Evolutionary conservation across 2,113 vertebrate species (phyloP).

Genomic region (Athene cunicularia): DNA sequence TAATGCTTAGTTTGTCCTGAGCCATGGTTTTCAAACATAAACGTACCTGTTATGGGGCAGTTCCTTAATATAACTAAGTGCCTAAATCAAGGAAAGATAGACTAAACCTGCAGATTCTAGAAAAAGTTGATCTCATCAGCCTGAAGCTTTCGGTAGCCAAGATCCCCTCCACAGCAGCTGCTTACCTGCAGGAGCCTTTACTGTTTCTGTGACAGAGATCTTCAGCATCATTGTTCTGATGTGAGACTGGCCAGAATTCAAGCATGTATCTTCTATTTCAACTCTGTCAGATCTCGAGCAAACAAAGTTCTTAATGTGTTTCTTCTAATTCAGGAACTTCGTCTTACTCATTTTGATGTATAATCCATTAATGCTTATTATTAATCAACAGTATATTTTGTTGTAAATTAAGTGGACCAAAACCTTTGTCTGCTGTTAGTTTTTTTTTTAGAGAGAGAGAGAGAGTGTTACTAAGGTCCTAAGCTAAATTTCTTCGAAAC

Average conservation of each 20-base stretch:
- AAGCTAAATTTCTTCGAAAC: background rate
- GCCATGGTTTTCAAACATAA: background rate
- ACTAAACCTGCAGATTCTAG: background rate
- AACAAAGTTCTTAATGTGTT: background rate
- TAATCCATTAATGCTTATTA: background rate
- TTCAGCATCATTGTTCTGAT: background rate
- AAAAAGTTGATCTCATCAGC: background rate
- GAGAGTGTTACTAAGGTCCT: background rate
- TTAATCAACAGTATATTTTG: background rate
- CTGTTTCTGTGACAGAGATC: background rate
- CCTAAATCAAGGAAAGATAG: background rate
- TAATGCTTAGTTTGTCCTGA: background rate
- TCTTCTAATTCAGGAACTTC: background rate
- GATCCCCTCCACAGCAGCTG: background rate
- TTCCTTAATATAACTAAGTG: background rate
- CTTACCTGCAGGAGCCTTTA: background rate
- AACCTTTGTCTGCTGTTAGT: background rate
- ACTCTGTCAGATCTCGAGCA: background rate
- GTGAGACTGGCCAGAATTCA: background rate
- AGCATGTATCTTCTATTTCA: background rate
- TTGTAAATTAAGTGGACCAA: background rate
- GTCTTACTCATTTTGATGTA: background rate
- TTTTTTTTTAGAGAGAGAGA: background rate
- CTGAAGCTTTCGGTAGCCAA: background rate
- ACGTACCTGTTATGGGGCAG: background rate